These are phyloP conservation scores for Saturnia japonica DNA, from an alignment of 2,888 invertebrate genomes.

Conservation along the genomic window DNA sequence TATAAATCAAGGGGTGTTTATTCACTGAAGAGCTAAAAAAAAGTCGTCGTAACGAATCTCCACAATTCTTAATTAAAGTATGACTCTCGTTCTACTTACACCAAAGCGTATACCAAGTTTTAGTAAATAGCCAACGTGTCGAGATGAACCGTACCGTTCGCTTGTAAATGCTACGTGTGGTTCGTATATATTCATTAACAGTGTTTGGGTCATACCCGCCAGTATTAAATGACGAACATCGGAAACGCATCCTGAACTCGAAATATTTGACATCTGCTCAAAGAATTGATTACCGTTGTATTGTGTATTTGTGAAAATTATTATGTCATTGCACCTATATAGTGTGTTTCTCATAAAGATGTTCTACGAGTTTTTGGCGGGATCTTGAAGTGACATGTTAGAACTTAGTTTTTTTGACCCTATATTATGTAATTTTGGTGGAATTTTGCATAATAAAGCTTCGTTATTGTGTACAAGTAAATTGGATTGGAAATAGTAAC, in stretches of 20 bases:
- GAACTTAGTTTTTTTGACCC: too few species aligned
- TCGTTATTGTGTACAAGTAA: too few species aligned
- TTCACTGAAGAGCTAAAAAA: too few species aligned
- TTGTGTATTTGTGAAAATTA: conserved; percentile 3
- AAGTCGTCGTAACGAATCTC: too few species aligned
- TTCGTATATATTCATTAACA: conserved; percentile 60
- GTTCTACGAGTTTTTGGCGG: too few species aligned
- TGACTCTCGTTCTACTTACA: too few species aligned
- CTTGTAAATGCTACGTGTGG: conserved; percentile 44
- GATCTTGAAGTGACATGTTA: too few species aligned
- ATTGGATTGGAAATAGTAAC: too few species aligned
- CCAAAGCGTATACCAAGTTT: conserved; percentile 6
- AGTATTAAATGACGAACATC: conserved; percentile 56
- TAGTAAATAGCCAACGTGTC: neutral
- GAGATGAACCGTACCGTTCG: conserved; percentile 22
- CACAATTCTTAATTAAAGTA: too few species aligned
- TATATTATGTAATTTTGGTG: too few species aligned
- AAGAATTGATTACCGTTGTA: conserved; percentile 15
- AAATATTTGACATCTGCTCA: conserved; percentile 29
- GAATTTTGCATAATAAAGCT: too few species aligned
- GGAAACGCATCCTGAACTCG: conserved; percentile 49
- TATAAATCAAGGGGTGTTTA: too few species aligned
- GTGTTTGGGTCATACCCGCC: conserved; percentile 35
- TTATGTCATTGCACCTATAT: neutral
- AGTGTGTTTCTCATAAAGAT: neutral